Evolutionary conservation across 30 jellyfish, hydroid and myxozoan species (phyloP), one percentile per base, ranked within the genome.

Genomic region (Turritopsis rubra): DNA sequence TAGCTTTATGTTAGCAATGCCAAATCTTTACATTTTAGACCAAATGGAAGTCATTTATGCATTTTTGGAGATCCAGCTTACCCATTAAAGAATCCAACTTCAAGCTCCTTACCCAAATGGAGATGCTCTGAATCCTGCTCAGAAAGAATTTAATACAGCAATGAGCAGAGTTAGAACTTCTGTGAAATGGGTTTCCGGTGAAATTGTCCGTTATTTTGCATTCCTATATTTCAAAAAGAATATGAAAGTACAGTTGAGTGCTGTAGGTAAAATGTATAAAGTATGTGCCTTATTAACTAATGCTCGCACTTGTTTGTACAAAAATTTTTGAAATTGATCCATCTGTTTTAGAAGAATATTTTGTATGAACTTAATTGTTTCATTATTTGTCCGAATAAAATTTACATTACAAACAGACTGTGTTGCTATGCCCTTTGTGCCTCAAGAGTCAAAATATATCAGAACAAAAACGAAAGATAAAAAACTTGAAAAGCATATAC

Each of bases 171-270:
- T 88, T 22, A 29, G 96, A 18, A 76, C 66, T 41, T 77, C 89
- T 24, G 88, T 83, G 20, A 85, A 88, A 75, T 89, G 60, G 96
- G 96, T 22, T 30, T 88, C 82, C 77, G 96, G 96, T 71, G 96
- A 76, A 71, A 84, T 85, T 72, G 79, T 71, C 23, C 54, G 65
- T 65, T 89, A 84, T 73, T 89, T 89, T 54, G 85, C 93, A 19
- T 85, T 79, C 81, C 25, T 60, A 25, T 95, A 89, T 53, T 89
- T 90, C 53, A 81, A 85, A 72, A 81, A 89, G 41, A 90, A 85
- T 73, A 68, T 84, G 27, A 85, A 90, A 74, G 73, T 82, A 29
- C 77, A 82, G 26, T 75, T 90, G 71, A 75, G 88, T 81, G 86
- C 89, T 8, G 95, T 90, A 26, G 97, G 91, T 19, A 86, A 81